Conservation (phyloP, 1,140 invertebrate species). For the Drosophila tropicalis region DNA sequence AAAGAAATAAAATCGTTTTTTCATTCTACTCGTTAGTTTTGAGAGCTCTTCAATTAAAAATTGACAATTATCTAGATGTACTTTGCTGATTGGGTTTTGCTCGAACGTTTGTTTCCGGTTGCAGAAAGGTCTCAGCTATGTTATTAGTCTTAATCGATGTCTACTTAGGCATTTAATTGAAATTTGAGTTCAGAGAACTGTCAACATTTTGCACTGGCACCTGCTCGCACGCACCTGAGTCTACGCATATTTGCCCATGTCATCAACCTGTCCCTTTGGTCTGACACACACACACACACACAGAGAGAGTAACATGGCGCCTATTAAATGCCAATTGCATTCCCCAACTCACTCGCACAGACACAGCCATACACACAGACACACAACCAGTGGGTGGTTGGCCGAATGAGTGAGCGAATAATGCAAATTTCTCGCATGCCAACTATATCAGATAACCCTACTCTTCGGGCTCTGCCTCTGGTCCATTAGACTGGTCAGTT, state of each 20-base stretch:
- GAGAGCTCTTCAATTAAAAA: not conserved
- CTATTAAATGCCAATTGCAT: constrained; percentile 61
- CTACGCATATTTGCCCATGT: constrained; percentile 21
- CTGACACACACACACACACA: not conserved
- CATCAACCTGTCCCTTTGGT: constrained; percentile 11
- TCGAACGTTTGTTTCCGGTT: not conserved
- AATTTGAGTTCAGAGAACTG: constrained; percentile 11
- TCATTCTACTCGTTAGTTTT: not conserved
- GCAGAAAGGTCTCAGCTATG: not conserved
- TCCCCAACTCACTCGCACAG: constrained; percentile 5
- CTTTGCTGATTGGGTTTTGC: not conserved
- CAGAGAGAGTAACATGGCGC: constrained; percentile 16
- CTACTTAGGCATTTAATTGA: constrained; percentile 20
- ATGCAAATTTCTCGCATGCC: constrained; percentile 23
- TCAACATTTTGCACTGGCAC: constrained; percentile 19
- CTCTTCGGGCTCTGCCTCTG: not conserved
- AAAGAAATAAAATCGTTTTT: no score
- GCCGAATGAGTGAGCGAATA: not conserved
- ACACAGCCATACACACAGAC: constrained; percentile 12
- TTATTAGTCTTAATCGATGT: constrained; percentile 8
- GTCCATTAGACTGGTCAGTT: constrained; percentile 48
- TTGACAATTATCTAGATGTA: not conserved
- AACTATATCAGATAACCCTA: not conserved
- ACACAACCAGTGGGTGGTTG: not conserved
- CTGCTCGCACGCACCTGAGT: constrained; percentile 1